Evolutionary conservation across 2,797 vertebrate genomes (phyloP).

Genomic region (Bradypus variegatus): DNA sequence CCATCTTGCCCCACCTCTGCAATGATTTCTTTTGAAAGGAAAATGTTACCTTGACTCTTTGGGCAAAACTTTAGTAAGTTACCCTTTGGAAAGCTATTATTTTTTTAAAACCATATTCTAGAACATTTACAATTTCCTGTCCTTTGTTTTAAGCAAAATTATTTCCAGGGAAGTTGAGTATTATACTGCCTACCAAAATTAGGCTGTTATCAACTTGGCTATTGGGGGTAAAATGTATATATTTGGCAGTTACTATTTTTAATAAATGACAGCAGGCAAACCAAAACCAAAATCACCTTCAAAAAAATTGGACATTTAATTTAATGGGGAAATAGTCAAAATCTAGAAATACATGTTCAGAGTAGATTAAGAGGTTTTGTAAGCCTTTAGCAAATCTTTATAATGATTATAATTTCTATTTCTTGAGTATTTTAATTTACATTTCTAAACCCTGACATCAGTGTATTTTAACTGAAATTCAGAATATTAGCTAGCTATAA

Average conservation of each 20-base stretch:
- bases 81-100: not conserved
- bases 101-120: not conserved
- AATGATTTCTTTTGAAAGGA: not conserved
- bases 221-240: not conserved
- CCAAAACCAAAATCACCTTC: not conserved
- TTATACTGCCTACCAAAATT: constrained; percentile 4
- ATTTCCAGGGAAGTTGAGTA: not conserved
- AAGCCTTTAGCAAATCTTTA: not conserved
- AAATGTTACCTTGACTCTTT: not conserved
- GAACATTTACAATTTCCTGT: not conserved
- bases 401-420: not conserved
- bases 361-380: not conserved
- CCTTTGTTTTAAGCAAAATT: not conserved
- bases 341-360: not conserved
- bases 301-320: not conserved
- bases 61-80: not conserved
- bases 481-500: constrained; percentile 14
- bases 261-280: not conserved
- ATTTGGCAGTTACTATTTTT: not conserved
- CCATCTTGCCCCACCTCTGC: not conserved
- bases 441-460: constrained; percentile 4
- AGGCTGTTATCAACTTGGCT: not conserved
- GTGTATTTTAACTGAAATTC: constrained; percentile 23
- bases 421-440: constrained; percentile 21
- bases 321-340: not conserved